Evolutionary conservation across 2,888 invertebrate species (phyloP), one percentile per base, ranked within the genome.

Genomic region (Euclidia mi): DNA sequence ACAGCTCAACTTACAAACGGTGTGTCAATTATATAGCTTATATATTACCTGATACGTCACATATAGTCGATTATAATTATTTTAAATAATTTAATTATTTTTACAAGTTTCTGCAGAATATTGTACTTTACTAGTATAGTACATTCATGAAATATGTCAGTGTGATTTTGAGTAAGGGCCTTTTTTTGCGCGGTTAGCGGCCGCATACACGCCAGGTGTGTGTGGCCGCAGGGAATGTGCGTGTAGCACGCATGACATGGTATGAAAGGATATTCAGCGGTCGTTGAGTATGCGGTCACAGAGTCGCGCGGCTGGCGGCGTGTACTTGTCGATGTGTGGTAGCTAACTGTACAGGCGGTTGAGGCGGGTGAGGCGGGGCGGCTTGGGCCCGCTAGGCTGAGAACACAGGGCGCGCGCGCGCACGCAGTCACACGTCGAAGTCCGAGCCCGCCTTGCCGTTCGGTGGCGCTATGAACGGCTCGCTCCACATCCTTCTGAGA

Each of bases 401-500:
- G 44, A 53, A 38, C 56, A 15, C 48, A 56, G 10, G 35, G 38
- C 49, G 40, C 38, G 43, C 52, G 61, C 47, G 41, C 4, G 49
- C 50, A 48, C 48, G 67, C 76, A 65, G 79, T 95, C 93, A 95
- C 85, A 95, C 95, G 76, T 95, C 94, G 82, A 95, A 95, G 79
- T 95, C 95, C 0, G 92, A 89, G 59, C 87, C 87, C 38, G 72
- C 77, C 72, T 98, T 98, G 75, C 97, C 96, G 82, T 96, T 96
- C 83, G 96, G 96, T 80, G 97, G 97, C 76, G 97, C 95, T 93
- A 98, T 98, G 94, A 98, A 98, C 70, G 98, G 98, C 92, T 98
- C 99, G 84, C 98, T 98, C 99, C 99, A 99, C 99, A 99, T 99
- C 81, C 99, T 96, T 87, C 98, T 95, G 79, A 99, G 95, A 95